Conservation (phyloP, 2,888 invertebrate genomes). For the Ophion ventricosus region DNA sequence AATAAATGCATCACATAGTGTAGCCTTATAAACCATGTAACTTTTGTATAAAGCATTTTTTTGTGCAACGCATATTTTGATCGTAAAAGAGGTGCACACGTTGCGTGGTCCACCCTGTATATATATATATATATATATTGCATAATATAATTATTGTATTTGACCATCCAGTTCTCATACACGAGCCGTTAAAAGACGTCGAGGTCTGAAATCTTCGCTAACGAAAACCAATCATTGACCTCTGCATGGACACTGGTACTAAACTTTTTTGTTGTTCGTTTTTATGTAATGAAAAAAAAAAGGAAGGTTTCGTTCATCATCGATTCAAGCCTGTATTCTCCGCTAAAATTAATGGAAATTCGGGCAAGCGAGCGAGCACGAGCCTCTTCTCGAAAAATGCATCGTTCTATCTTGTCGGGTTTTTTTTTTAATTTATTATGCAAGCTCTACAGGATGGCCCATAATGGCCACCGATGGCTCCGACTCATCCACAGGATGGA, state of each 20-base stretch:
- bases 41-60: too few relatives aligned
- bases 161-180: not conserved
- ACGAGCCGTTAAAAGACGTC: not conserved
- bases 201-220: not conserved
- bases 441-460: too few relatives aligned
- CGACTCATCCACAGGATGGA: too few relatives aligned
- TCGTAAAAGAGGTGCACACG: too few relatives aligned
- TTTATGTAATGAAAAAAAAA: not conserved
- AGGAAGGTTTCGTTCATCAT: not conserved
- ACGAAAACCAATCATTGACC: not conserved
- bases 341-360: constrained; percentile 12
- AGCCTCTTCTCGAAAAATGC: constrained; percentile 45
- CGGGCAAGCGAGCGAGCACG: not conserved
- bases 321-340: not conserved
- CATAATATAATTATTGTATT: constrained; percentile 3
- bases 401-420: not conserved
- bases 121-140: too few relatives aligned
- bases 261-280: not conserved
- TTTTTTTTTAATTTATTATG: too few relatives aligned
- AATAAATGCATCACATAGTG: too few relatives aligned
- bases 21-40: too few relatives aligned
- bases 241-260: not conserved
- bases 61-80: too few relatives aligned
- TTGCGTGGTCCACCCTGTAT: not conserved
- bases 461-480: too few relatives aligned